Evolutionary conservation across 2,797 vertebrate species (phyloP).

Genomic region (Ficedula albicollis): DNA sequence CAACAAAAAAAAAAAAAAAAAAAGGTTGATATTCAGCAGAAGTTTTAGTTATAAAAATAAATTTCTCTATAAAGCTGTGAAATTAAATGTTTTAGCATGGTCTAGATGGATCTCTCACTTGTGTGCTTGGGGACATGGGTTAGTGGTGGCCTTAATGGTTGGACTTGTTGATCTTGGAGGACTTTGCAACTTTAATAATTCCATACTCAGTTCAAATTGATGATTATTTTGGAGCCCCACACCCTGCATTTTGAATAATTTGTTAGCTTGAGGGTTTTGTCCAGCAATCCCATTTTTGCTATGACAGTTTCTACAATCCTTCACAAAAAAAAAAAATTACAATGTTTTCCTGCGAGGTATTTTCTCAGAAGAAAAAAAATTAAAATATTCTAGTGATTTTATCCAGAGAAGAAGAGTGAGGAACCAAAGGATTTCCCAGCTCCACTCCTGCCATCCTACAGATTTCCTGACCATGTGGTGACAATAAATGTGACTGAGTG

Average conservation of each 20-base stretch:
- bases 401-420: background rate
- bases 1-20: background rate
- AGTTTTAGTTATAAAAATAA: background rate
- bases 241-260: background rate
- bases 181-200: background rate
- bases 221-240: background rate
- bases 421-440: background rate
- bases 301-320: background rate
- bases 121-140: background rate
- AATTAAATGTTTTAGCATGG: background rate
- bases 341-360: background rate
- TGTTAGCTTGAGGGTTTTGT: background rate
- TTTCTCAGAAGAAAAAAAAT: background rate
- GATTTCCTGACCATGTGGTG: accelerated
- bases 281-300: background rate
- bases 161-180: background rate
- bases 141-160: background rate
- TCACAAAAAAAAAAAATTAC: background rate
- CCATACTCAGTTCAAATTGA: background rate
- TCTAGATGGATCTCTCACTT: background rate
- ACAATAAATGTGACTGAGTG: background rate
- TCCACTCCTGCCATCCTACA: background rate
- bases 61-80: background rate
- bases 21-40: background rate
- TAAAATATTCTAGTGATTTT: background rate